A percentile compares a stretch with the other conserved stretches of the same genome.
Conservation (phyloP, 2,113 vertebrate genomes). For the Lasiurus cinereus region DNA sequence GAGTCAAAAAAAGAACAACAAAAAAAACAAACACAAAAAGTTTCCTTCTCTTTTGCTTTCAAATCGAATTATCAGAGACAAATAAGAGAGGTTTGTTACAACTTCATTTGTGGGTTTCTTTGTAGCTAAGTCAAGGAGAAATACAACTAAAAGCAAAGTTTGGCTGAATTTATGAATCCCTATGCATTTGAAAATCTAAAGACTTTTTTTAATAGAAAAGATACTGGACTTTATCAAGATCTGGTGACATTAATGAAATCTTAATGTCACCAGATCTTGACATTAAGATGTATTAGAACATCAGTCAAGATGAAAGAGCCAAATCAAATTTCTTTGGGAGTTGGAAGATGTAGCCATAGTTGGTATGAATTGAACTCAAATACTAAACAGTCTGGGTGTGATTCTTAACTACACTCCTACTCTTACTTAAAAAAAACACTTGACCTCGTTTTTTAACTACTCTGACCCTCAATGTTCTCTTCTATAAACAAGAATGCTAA, state of each 20-base stretch:
- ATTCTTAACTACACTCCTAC: neutral
- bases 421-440: neutral
- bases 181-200: conserved; percentile 7
- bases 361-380: neutral
- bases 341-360: neutral
- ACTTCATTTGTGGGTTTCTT: conserved; percentile 28
- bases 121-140: neutral
- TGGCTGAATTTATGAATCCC: neutral
- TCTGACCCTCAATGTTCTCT: neutral
- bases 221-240: neutral
- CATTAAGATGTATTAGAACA: neutral
- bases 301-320: neutral
- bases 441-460: neutral
- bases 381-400: neutral
- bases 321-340: neutral
- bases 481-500: neutral
- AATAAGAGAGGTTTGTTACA: conserved; percentile 2
- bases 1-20: neutral
- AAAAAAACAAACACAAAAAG: neutral
- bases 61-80: conserved; percentile 27
- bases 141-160: neutral
- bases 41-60: conserved; percentile 21
- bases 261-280: too few species aligned
- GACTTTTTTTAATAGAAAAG: conserved; percentile 1
- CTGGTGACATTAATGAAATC: neutral